phyloP scores from a whole-genome alignment of 2,888 invertebrate genomes.

The Sericinus montela region DNA sequence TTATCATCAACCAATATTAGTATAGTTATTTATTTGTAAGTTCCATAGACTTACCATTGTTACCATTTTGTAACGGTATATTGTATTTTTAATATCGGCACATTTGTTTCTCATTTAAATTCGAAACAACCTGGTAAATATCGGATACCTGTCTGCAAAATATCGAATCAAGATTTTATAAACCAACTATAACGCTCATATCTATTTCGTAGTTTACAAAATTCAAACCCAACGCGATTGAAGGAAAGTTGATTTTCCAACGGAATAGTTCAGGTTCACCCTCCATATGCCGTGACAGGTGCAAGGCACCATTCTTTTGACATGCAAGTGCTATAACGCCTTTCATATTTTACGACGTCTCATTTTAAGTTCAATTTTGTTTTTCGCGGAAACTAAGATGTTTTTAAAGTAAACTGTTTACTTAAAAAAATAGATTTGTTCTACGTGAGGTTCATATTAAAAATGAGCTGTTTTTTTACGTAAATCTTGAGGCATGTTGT shows the following conservation, averaged over 20 bases:
- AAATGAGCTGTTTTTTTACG: too few relatives aligned
- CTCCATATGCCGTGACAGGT: conserved; percentile 17
- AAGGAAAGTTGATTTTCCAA: conserved; percentile 1
- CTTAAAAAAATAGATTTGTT: neutral
- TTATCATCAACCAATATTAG: too few relatives aligned
- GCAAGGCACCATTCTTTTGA: conserved; percentile 17
- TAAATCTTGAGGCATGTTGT: too few relatives aligned
- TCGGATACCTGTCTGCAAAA: conserved; percentile 7
- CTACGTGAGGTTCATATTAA: neutral
- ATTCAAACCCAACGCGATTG: neutral
- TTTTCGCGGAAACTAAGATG: conserved; percentile 11
- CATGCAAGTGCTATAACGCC: conserved; percentile 17
- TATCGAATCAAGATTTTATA: conserved; percentile 11
- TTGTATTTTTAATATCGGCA: neutral
- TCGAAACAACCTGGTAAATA: neutral
- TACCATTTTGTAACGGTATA: too few relatives aligned
- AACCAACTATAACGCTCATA: neutral
- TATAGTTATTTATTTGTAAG: too few relatives aligned
- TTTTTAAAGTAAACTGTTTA: conserved; percentile 6
- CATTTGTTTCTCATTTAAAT: conserved; percentile 9
- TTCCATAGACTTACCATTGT: too few relatives aligned
- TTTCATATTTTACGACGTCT: conserved; percentile 19
- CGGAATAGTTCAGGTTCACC: neutral
- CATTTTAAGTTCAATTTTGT: conserved; percentile 18
- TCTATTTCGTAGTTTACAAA: too few relatives aligned